Evolutionary conservation across 2,113 vertebrate species (phyloP).

Genomic region (Sula dactylatra): DNA sequence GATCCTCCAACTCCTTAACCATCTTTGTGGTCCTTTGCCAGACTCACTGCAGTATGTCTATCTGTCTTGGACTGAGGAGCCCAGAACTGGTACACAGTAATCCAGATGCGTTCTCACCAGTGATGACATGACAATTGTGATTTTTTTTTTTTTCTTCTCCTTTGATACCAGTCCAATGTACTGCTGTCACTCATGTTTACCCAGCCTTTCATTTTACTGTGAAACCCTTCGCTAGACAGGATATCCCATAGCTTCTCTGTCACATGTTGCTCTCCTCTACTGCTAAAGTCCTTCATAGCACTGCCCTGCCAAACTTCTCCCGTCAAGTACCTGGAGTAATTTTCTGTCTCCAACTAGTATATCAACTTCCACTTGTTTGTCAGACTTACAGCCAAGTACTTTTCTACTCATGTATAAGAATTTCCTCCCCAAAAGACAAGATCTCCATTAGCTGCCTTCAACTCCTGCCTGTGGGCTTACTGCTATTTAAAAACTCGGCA

Average conservation of each 20-base stretch:
- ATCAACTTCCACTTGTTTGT: neutral
- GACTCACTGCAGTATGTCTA: neutral
- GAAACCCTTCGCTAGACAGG: neutral
- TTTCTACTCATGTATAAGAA: neutral
- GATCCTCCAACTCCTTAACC: neutral
- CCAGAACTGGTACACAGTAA: neutral
- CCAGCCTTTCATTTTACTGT: neutral
- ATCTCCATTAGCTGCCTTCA: slow-evolving; percentile 11
- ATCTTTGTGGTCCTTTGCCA: neutral
- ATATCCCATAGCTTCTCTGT: neutral
- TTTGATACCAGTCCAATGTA: neutral
- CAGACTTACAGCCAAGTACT: neutral
- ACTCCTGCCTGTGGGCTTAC: neutral
- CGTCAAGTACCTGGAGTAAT: neutral
- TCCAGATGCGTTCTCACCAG: neutral
- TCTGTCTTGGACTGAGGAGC: neutral
- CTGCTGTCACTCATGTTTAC: neutral
- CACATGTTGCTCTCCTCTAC: neutral
- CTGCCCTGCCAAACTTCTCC: neutral
- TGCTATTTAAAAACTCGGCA: neutral
- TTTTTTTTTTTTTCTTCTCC: neutral
- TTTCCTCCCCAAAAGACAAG: neutral
- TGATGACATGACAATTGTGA: neutral
- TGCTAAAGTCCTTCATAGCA: neutral
- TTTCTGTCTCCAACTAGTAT: neutral